Base-by-base conservation (phyloP, 92 coral and sea anemone species). In the Porites rus region DNA sequence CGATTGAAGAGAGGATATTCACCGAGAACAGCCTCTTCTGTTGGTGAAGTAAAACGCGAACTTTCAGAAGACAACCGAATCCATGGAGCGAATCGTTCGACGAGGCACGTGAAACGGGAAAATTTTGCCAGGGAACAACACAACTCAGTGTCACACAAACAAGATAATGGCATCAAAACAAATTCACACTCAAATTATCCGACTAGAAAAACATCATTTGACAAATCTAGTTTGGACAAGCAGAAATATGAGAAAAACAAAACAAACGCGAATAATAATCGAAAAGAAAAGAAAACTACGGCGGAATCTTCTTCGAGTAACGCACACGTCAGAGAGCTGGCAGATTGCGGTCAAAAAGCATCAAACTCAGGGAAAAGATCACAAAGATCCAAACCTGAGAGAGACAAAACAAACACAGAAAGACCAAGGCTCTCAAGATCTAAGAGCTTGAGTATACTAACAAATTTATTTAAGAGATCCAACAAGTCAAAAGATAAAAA, bases 381-480 rank as follows among this genome's bases (percentile, higher is more conserved):
- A 75, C 83, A 84, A 10, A 89, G 69, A 52, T 53, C 79, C 19
- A 68, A 89, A 18, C 89, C 59, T 22, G 66, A 86, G 59, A 67
- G 69, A 80, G 71, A 74, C 50, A 82, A 86, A 74, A 86, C 81
- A 81, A 86, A 87, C 91, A 92, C 62, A 1, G 80, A 83, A 31
- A 86, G 59, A 72, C 78, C 88, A 84, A 31, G 91, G 60, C 86
- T 90, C 83, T 75, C 81, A 53, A 88, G 87, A 65, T 86, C 93
- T 69, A 92, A 89, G 88, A 92, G 95, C 93, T 89, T 92, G 78
- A 92, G 83, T 83, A 88, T 80, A 92, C 93, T 92, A 43, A 86
- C 93, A 62, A 92, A 91, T 92, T 92, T 92, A 89, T 92, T 92
- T 90, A 92, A 86, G 81, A 91, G 91, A 38, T 89, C 95, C 22